phyloP scores from a whole-genome alignment of 2,113 vertebrate species.

The Pterocles gutturalis region DNA sequence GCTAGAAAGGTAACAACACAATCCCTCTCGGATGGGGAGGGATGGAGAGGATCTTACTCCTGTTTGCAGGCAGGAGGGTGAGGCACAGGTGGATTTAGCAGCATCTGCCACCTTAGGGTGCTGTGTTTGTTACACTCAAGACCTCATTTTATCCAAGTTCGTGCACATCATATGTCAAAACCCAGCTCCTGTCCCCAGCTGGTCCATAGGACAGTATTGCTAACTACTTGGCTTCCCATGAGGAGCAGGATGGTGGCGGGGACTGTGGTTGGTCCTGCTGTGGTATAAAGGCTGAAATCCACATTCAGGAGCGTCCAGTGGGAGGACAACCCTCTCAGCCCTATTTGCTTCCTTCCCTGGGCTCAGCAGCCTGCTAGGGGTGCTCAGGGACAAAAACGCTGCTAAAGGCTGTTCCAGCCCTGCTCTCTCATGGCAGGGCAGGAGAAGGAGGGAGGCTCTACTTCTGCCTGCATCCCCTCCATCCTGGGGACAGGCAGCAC shows the following conservation, averaged over 20 bases:
- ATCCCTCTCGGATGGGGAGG: not conserved
- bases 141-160: not conserved
- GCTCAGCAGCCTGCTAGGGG: not conserved
- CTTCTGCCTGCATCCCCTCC: fast-evolving
- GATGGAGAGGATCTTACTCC: not conserved
- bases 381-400: not conserved
- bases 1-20: not conserved
- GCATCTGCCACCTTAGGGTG: not conserved
- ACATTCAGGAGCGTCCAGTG: fast-evolving
- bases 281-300: not conserved
- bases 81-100: not conserved
- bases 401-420: not conserved
- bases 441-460: not conserved
- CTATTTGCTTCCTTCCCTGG: not conserved
- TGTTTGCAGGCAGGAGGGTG: not conserved
- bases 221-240: not conserved
- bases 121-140: not conserved
- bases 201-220: not conserved
- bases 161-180: not conserved
- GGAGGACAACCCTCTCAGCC: not conserved
- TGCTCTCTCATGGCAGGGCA: fast-evolving
- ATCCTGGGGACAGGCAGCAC: not conserved
- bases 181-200: not conserved
- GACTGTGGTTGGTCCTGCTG: not conserved
- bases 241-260: not conserved